These are phyloP conservation scores for Tinamus major DNA, from an alignment of 2,797 vertebrate species.

Conservation along the genomic window DNA sequence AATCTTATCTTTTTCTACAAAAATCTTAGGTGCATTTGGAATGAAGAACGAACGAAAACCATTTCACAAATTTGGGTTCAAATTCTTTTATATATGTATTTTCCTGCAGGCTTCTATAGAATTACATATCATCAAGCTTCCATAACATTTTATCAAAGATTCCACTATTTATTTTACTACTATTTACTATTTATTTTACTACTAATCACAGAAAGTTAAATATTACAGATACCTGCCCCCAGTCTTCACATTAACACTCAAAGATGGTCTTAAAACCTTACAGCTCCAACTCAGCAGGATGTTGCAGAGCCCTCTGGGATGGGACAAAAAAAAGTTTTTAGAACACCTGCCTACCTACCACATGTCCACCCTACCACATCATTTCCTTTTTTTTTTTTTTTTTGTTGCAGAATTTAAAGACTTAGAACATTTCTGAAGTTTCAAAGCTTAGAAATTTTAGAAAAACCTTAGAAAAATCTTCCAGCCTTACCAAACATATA, in stretches of 20 bases:
- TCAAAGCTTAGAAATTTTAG: neutral
- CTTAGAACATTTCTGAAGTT: neutral
- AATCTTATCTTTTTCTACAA: neutral
- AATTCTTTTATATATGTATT: neutral
- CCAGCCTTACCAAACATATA: rapidly evolving
- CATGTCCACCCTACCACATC: neutral
- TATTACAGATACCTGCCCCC: neutral
- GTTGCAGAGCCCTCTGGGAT: neutral
- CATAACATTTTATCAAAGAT: neutral
- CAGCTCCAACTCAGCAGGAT: neutral
- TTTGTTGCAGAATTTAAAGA: neutral
- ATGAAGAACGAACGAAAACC: neutral
- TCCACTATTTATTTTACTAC: neutral
- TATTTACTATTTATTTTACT: neutral
- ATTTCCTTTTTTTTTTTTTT: neutral
- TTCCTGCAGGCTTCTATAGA: rapidly evolving
- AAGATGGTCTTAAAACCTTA: neutral
- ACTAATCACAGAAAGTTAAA: neutral
- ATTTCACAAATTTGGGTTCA: neutral
- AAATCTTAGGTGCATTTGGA: neutral
- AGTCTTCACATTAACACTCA: neutral
- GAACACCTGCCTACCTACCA: neutral
- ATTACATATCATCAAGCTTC: neutral
- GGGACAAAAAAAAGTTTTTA: neutral
- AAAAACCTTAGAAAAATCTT: no score